Base-by-base conservation (phyloP, 1,140 invertebrate genomes). In the Lepidurus couesii region DNA sequence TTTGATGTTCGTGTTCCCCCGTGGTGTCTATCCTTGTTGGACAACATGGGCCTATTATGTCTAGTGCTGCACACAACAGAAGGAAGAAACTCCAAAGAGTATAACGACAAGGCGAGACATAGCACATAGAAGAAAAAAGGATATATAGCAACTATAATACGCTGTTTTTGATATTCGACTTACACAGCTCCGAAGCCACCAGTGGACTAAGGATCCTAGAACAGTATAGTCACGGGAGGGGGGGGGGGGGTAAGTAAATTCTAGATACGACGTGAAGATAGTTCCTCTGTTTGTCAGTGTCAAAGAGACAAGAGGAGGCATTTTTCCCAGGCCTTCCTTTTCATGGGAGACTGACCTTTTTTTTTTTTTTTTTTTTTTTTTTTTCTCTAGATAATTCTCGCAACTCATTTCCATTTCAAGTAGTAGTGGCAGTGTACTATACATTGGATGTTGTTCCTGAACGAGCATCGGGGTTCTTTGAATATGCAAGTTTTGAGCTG, bases 401-500 rank as follows among this genome's bases (percentile, higher is more conserved):
- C 53, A 13, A 65, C 53, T 65, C 53, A 65, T 65, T 65, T 65
- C 0, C 53, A 65, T 65, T 21, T 65, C 53, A 65, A 65, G 53
- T 65, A 21, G 53, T 4, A 65, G 53, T 65, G 47, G 13, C 4
- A 26, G 34, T 34, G 34, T 34, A 34, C 34, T 3, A 34, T 34
- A 34, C 34, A 65, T 65, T 5, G 53, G n/a, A n/a, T 65, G 53
- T 65, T 65, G 53, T 65, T 65, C 21, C 53, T 21, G 53, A 65
- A 65, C 53, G 53, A 34, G 34, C 34, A 34, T 34, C 34, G 21
- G 53, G 53, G 21, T n/a, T 13, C 16, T 65, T 65, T 65, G 53
- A n/a, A 65, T 65, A 65, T 13, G 53, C 53, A 65, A 65, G 53
- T 65, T 53, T 53, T 53, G 47, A 53, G 47, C 47, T 53, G 47